phyloP scores from a whole-genome alignment of 2,888 invertebrate genomes.

The Dryobota labecula region DNA sequence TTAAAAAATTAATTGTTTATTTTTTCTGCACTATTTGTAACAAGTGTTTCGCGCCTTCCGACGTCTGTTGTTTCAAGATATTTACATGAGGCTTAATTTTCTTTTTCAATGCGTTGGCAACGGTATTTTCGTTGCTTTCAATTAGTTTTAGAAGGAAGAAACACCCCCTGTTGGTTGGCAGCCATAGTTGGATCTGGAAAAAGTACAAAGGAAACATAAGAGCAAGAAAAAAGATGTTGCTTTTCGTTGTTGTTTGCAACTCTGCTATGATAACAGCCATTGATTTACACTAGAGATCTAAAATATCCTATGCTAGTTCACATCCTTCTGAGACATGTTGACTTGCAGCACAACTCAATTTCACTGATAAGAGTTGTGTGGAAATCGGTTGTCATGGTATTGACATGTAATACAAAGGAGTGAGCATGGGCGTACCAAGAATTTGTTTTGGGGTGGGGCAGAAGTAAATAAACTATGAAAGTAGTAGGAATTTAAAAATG shows the following conservation, averaged over 20 bases:
- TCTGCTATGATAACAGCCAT: background rate
- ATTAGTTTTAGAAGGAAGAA: slow-evolving; percentile 93
- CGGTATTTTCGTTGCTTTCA: slow-evolving; percentile 90
- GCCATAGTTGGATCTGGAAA: slow-evolving; percentile 92
- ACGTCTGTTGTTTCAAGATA: slow-evolving; percentile 88
- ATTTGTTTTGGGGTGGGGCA: no score
- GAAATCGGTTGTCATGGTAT: no score
- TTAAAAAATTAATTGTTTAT: slow-evolving; percentile 68
- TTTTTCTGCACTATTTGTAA: slow-evolving; percentile 87
- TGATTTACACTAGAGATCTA: background rate
- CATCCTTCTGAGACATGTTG: background rate
- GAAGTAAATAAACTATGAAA: no score
- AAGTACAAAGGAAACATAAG: slow-evolving; percentile 24
- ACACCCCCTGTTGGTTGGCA: slow-evolving; percentile 94
- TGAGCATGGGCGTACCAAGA: no score
- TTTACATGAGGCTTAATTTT: slow-evolving; percentile 85
- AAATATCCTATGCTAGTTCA: background rate
- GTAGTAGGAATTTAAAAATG: no score
- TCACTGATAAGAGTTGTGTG: background rate
- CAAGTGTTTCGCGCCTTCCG: slow-evolving; percentile 92
- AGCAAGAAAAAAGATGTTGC: background rate
- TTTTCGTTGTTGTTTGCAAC: background rate
- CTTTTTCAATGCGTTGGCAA: slow-evolving; percentile 84
- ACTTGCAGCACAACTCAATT: background rate
- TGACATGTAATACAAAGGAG: no score